A percentile compares a stretch with the other conserved stretches of the same genome.
Conservation (phyloP, 2,797 vertebrate species). For the Pangasius larnaudii region DNA sequence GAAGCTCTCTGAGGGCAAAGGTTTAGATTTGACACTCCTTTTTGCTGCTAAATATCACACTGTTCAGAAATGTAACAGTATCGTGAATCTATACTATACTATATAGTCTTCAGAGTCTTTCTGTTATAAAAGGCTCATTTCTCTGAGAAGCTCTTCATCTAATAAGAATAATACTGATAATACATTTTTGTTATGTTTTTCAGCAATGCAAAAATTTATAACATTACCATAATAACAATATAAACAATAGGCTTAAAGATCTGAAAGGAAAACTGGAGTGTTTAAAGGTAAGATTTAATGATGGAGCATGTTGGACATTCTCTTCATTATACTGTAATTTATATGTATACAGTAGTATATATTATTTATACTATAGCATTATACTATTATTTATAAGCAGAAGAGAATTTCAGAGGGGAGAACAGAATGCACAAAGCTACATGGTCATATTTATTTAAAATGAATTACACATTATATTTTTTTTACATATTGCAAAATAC, state of each 20-base stretch:
- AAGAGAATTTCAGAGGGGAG: neutral
- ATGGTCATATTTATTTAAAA: neutral
- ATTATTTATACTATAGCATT: neutral
- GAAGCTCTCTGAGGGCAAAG: conserved; percentile 43
- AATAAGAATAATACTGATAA: neutral
- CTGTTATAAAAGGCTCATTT: conserved; percentile 35
- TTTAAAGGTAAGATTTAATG: conserved; percentile 2
- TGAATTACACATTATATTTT: neutral
- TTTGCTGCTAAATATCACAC: conserved; percentile 42
- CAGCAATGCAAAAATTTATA: neutral
- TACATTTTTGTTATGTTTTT: neutral
- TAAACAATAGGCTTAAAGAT: neutral
- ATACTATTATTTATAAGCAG: neutral
- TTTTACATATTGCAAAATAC: neutral
- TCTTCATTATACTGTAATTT: neutral
- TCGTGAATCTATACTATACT: conserved; percentile 45
- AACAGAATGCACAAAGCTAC: neutral
- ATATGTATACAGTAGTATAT: neutral
- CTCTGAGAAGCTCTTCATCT: conserved; percentile 24
- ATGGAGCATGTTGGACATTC: neutral
- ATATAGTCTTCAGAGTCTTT: neutral
- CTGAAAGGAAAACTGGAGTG: neutral
- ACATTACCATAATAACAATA: neutral
- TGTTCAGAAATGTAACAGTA: conserved; percentile 48
- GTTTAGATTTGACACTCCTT: conserved; percentile 28